Evolutionary conservation across 2,888 invertebrate species (phyloP), one percentile per base, ranked within the genome.

Genomic region (Venustoraphidia nigricollis): DNA sequence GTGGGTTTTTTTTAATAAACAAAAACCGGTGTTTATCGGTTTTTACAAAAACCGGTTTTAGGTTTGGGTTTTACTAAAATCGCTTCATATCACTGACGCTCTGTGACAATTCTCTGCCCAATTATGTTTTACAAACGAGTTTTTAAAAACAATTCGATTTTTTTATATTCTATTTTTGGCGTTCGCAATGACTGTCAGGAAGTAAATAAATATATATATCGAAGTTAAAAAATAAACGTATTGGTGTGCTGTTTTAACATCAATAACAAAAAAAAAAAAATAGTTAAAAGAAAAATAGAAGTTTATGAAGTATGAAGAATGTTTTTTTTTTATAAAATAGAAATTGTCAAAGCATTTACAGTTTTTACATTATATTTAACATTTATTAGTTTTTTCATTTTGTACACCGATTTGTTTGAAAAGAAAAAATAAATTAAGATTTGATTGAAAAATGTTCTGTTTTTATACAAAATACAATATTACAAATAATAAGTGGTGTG

Each of bases 321-420:
- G 35, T 41, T 41, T 41, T 41, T 41, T 41, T 17, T 38, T 38
- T 41, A 41, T 14, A 41, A 41, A 41, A 41, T 41, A 41, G 14
- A 41, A n/a, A 10, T 41, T 41, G 14, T 41, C 41, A 27, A 41
- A 41, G 41, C 27, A 11, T 38, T 38, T 17, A 41, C 11, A 27
- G 27, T 11, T 10, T 10, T 10, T 41, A 17, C 27, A 41, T 41
- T 41, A 14, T 27, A 27, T 27, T 27, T 17, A 41, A 41, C 27
- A 41, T 17, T 41, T 41, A 41, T 41, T 41, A 41, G 27, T 41
- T 41, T 41, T 11, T n/a, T 11, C 41, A 17, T 52, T 52, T 52
- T 53, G 52, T 52, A 53, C 53, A 51, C 51, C 52, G 54, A 50
- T 47, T 50, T 53, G 50, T 51, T 52, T 53, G 49, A 50, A 50